Percentiles rank a stretch among this genome's conserved stretches.
phyloP scores from a whole-genome alignment of 2,113 vertebrate genomes.

The Solea solea region DNA sequence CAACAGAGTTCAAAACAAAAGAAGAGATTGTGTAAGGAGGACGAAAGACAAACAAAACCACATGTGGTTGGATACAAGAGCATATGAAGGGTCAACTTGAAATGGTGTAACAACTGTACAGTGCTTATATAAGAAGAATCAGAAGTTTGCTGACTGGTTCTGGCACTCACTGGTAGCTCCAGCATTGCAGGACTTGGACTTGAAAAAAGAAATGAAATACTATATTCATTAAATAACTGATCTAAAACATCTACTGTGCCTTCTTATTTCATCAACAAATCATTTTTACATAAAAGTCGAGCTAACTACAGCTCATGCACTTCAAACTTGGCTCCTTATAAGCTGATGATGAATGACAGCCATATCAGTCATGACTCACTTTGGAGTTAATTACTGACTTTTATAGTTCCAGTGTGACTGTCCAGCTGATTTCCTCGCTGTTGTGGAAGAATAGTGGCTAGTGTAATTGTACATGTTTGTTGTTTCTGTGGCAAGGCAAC shows the following conservation, averaged over 20 bases:
- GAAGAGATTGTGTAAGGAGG: not conserved
- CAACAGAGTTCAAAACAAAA: not conserved
- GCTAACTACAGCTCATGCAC: not conserved
- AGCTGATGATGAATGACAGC: not conserved
- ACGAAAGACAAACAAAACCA: not conserved
- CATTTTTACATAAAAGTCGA: too few species aligned
- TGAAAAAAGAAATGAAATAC: not conserved
- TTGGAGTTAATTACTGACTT: slow-evolving; percentile 38
- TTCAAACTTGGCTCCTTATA: not conserved
- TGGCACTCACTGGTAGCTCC: not conserved
- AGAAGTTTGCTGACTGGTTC: too few species aligned
- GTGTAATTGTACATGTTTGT: slow-evolving; percentile 12
- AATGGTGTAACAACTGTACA: not conserved
- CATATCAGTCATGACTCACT: slow-evolving; percentile 10
- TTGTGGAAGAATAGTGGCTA: slow-evolving; percentile 17
- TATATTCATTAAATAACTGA: not conserved
- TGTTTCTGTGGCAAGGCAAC: slow-evolving; percentile 27
- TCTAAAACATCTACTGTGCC: not conserved
- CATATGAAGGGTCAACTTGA: slow-evolving; percentile 22
- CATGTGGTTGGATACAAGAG: slow-evolving; percentile 16
- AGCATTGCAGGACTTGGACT: not conserved
- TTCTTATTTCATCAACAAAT: not conserved
- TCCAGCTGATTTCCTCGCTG: slow-evolving; percentile 35
- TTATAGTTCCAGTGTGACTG: slow-evolving; percentile 15
- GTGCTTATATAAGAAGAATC: not conserved